Evolutionary conservation across 2,113 vertebrate species (phyloP), one percentile per base, ranked within the genome.

Genomic region (Cyanoderma ruficeps): DNA sequence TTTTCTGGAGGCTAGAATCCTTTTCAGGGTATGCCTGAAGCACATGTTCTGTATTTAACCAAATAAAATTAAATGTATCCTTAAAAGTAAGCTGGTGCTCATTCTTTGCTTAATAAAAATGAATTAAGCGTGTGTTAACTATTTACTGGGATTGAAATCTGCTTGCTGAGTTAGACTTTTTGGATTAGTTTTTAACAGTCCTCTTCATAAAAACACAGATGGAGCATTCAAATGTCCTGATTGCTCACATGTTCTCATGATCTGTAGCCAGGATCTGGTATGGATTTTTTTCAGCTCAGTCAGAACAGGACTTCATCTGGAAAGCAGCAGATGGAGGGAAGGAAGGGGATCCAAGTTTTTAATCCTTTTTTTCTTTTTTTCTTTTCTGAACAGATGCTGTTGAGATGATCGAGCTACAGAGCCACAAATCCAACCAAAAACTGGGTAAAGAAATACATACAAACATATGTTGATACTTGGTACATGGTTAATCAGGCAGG

Each of bases 321-420:
- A 94, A 93, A 85, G 71, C 25, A 95, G 81, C 92, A 97, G 93
- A 96, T 91, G 93, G 96, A 93, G 93, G 53, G 56, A 95, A 89
- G 90, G 93, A 89, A 96, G 83, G 12, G 15, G n/a, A 93, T 96
- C 93, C 93, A 96, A 93, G 65, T 87, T 89, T 94, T 95, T 87
- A 91, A 93, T 87, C 59, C 31, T 56, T 91, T 83, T 71, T 91
- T 41, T 42, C 31, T 75, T 78, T 76, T 76, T 72, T 79, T 25
- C 15, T 71, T 86, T 88, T 77, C 41, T 78, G 61, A 95, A 84
- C 92, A 93, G 90, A 92, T 92, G 88, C 93, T 96, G 53, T 90
- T 96, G 90, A 90, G 92, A 94, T 94, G 77, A 84, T 78, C 1
- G 2, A 95, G 82, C 85, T 83, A 76, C 53, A 85, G 67, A 91